phyloP scores from a whole-genome alignment of 2,888 invertebrate genomes.

The Xestobium rufovillosum region DNA sequence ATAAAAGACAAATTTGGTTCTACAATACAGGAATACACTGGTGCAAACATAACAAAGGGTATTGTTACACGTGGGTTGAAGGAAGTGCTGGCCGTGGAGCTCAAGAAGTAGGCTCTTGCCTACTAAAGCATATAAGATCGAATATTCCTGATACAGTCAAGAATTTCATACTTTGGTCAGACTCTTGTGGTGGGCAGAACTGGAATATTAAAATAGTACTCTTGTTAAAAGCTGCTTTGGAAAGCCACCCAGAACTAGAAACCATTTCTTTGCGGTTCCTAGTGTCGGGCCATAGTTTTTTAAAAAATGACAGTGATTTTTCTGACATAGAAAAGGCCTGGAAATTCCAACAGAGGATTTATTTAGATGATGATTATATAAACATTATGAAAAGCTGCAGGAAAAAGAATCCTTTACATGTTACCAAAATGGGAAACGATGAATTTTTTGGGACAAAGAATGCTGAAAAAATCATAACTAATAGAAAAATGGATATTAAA shows the following conservation, averaged over 20 bases:
- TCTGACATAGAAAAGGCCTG: constrained; percentile 11
- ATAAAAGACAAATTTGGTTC: constrained; percentile 26
- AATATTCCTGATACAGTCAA: too few species aligned
- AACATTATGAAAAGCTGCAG: constrained; percentile 8
- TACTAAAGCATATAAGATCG: constrained; percentile 23
- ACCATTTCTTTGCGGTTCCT: constrained; percentile 1
- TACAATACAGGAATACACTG: constrained; percentile 24
- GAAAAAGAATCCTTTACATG: background rate
- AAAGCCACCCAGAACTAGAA: background rate
- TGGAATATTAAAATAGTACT: too few species aligned
- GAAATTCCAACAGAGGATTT: constrained; percentile 8
- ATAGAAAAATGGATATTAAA: background rate
- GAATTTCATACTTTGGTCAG: too few species aligned
- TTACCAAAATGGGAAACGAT: background rate
- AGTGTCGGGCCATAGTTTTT: constrained; percentile 5
- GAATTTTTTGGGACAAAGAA: constrained; percentile 1
- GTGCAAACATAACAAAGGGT: constrained; percentile 14
- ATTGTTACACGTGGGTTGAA: constrained; percentile 23
- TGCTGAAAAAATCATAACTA: background rate
- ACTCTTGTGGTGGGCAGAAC: too few species aligned
- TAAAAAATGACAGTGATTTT: constrained; percentile 10
- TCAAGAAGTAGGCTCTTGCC: constrained; percentile 25
- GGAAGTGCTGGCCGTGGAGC: constrained; percentile 24
- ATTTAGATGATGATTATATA: constrained; percentile 10
- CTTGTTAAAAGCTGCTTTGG: background rate